These are phyloP conservation scores for Sesia apiformis DNA, from an alignment of 2,888 invertebrate genomes.

Conservation along the genomic window DNA sequence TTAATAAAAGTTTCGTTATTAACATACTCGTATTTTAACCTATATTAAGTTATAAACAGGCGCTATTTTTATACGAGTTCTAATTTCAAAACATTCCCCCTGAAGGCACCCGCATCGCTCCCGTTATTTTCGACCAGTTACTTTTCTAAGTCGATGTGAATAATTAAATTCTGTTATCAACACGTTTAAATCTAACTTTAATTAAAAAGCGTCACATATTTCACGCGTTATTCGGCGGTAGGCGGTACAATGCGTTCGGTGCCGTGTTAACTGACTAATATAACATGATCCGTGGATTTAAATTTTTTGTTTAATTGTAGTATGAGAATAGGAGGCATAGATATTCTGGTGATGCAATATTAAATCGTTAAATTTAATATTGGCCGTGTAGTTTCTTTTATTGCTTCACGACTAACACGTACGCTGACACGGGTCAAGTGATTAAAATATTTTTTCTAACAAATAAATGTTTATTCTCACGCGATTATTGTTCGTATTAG, in stretches of 20 bases:
- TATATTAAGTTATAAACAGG: too few relatives aligned
- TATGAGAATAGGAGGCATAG: conserved; percentile 29
- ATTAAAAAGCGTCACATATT: conserved; percentile 72
- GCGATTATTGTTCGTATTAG: conserved; percentile 53
- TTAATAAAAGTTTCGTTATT: too few relatives aligned
- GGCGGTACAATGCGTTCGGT: conserved; percentile 53
- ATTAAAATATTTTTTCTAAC: conserved; percentile 48
- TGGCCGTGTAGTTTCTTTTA: conserved; percentile 64
- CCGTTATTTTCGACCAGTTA: conserved; percentile 34
- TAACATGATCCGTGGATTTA: conserved; percentile 32
- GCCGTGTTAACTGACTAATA: conserved; percentile 35
- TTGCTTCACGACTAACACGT: conserved; percentile 63
- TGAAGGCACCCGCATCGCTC: conserved; percentile 9
- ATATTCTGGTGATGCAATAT: conserved; percentile 53
- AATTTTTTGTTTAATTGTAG: conserved; percentile 14
- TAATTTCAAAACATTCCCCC: not conserved
- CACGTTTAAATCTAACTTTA: conserved; percentile 64
- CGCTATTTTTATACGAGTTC: not conserved
- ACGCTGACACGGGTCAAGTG: conserved; percentile 55
- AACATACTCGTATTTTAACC: too few relatives aligned
- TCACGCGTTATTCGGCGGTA: conserved; percentile 66
- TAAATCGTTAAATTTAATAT: conserved; percentile 73
- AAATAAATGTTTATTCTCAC: conserved; percentile 66
- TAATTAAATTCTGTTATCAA: conserved; percentile 67
- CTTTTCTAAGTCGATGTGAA: conserved; percentile 45